Base-by-base conservation (phyloP, 2,113 vertebrate genomes). In the Polypterus bichir region DNA sequence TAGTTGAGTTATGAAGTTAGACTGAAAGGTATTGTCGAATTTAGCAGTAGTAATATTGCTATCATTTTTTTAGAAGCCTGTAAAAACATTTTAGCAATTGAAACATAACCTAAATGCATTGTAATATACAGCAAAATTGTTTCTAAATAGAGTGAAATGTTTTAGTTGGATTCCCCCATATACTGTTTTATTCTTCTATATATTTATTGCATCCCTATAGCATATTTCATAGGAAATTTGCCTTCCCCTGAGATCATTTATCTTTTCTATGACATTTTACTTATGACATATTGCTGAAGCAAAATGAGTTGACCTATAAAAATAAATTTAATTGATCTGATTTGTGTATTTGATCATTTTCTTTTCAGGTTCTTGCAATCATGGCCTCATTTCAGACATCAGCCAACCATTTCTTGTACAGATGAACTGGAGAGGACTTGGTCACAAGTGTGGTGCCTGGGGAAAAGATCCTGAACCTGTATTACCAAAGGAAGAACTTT, bases 381-480 rank as follows among this genome's bases (percentile, higher is more conserved):
- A 79, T 66, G 74, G 74, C 10, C 75, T 78, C 60, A 85, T 85
- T 45, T 51, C 69, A 59, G 66, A 59, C 47, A 3, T 83, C 66
- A 67, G 77, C 72, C 81, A 76, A 55, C 81, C 81, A 3, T 64
- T 59, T 9, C 66, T 81, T 54, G 56, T 68, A 46, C 79, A 83
- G 44, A 8, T 83, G 3, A 83, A 84, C 56, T 83, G 64, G 63
- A 3, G 46, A 0, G 63, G 58, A 1, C 47, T 11, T 79, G 58
- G 9, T 54, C 9, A 3, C 78, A 66, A 52, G 10, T 7, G 3
- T 44, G 81, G 82, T 4, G 81, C 76, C 11, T 83, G 81, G 81
- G 83, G 81, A 3, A 85, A 79, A 72, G 79, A 85, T 66, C 82
- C 78, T 53, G 79, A 76, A 49, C 83, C 79, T 6, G 7, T 48